Evolutionary conservation across 2,888 invertebrate genomes (phyloP).

Genomic region (Acanthacorydalis orientalis): DNA sequence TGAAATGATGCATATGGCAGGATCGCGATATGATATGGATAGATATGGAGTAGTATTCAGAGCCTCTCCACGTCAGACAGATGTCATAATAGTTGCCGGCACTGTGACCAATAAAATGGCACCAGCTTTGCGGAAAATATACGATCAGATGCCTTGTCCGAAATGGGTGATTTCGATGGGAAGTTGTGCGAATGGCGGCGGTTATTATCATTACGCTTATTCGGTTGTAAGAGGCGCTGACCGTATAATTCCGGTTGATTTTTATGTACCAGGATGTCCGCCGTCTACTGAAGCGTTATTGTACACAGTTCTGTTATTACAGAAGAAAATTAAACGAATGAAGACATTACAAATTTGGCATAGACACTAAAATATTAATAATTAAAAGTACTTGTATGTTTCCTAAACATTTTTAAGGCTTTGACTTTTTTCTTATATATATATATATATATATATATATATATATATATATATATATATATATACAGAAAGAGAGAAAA

Average conservation of each 20-base stretch:
- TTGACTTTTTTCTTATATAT: too few species aligned
- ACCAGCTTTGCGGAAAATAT: slow-evolving; percentile 41
- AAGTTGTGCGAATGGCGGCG: slow-evolving; percentile 60
- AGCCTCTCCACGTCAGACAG: slow-evolving; percentile 42
- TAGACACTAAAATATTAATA: slow-evolving; percentile 1
- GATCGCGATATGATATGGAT: slow-evolving; percentile 54
- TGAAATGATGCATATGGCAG: slow-evolving; percentile 53
- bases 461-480: too few species aligned
- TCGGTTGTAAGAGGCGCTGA: slow-evolving; percentile 66
- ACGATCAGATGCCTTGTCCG: slow-evolving; percentile 47
- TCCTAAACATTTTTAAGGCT: too few species aligned
- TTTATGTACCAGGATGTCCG: slow-evolving; percentile 87
- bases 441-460: too few species aligned
- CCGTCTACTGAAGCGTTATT: slow-evolving; percentile 86
- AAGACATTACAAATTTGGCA: slow-evolving; percentile 26
- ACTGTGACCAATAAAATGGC: slow-evolving; percentile 55
- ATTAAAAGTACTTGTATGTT: background rate
- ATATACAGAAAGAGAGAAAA: too few species aligned
- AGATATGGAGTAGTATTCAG: slow-evolving; percentile 42
- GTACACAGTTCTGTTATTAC: slow-evolving; percentile 69
- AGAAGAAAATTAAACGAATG: slow-evolving; percentile 74
- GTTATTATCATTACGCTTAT: slow-evolving; percentile 64
- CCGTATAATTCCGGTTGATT: slow-evolving; percentile 66
- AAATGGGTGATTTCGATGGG: slow-evolving; percentile 65
- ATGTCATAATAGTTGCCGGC: slow-evolving; percentile 47